Base-by-base conservation (phyloP, 2,113 vertebrate species). In the Crotalus viridis region DNA sequence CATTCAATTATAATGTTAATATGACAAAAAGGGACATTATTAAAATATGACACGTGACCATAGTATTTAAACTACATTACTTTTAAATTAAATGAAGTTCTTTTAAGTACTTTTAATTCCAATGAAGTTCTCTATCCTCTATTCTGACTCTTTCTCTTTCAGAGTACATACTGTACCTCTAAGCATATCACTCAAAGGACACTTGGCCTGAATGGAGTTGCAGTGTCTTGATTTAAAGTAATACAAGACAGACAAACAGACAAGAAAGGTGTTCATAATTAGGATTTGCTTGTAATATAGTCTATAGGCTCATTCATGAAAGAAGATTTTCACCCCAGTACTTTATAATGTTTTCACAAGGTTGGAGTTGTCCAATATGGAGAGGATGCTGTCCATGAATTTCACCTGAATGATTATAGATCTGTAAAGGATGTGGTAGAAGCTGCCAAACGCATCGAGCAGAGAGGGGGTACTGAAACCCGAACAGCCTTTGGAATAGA, bases 291-390 rank as follows among this genome's bases (percentile, higher is more conserved):
- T 28, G 3, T n/a, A n/a, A n/a, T 33, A 8, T n/a, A n/a, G 69
- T 69, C 15, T 21, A 10, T 48, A 5, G 48, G 10, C 61, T 90
- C 4, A 6, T 52, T n/a, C 89, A 46, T 21, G 19, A 64, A 52
- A 69, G 46, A 8, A 10, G 3, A 4, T 81, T 90, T 8, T 55
- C 21, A 24, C 28, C n/a, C 39, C 51, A 90, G 51, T 19, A 39
- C 39, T 33, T 2, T 21, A 0, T 46, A 59, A 43, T 91, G 93
- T 15, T 93, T 46, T 0, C 0, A 64, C 85, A 94, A 99, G 99
- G 99, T 99, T 0, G 99, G 99, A 10, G 98, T 99, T 0, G 97
- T 99, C 22, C 99, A 99, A 96, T 99, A 99, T 0, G 99, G 99
- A 85, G 98, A 99, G 90, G 97, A 98, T 0, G 99, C 98, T 0